phyloP scores from a whole-genome alignment of 2,113 vertebrate genomes.

The Rhinopomastus cyanomelas region DNA sequence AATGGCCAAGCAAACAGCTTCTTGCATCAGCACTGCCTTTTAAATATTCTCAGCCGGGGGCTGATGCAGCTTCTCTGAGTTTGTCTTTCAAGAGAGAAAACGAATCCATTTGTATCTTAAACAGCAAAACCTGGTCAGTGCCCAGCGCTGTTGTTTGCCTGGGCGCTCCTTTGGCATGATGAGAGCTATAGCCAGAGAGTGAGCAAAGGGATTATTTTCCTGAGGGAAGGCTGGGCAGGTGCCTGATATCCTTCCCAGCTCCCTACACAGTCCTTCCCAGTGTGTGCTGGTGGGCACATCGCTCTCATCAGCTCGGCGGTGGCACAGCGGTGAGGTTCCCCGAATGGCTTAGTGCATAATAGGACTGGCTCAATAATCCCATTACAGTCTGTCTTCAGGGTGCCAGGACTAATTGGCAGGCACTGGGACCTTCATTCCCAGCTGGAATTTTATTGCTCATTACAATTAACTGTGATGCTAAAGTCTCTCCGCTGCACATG shows the following conservation, averaged over 20 bases:
- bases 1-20: conserved; percentile 3
- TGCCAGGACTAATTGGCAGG: conserved; percentile 66
- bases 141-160: background rate
- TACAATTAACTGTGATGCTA: conserved; percentile 3
- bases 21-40: background rate
- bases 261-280: background rate
- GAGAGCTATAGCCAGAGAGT: background rate
- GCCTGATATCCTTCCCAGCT: background rate
- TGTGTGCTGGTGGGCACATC: background rate
- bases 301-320: background rate
- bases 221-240: background rate
- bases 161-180: background rate
- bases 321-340: background rate
- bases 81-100: background rate
- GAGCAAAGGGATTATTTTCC: background rate
- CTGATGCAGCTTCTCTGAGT: background rate
- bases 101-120: background rate
- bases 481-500: background rate
- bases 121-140: background rate
- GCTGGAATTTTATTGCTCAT: conserved; percentile 61
- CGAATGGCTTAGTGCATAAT: background rate
- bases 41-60: background rate
- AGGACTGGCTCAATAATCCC: conserved; percentile 44
- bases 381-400: conserved; percentile 54
- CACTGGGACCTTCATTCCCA: conserved; percentile 21